These are phyloP conservation scores for Austrofundulus limnaeus DNA, from an alignment of 2,113 vertebrate species.

Conservation along the genomic window DNA sequence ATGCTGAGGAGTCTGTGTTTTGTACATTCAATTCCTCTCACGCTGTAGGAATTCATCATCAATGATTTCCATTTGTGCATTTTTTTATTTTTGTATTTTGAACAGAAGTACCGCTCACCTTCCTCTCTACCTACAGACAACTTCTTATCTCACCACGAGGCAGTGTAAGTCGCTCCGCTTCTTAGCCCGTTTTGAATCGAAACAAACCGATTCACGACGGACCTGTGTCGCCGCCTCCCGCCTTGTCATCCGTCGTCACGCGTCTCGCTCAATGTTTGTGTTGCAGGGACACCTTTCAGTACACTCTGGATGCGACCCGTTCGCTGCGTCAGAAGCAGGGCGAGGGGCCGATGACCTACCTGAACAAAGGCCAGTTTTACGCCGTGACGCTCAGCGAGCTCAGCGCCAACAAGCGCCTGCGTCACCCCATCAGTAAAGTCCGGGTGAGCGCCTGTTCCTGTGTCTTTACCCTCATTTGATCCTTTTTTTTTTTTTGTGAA, in stretches of 20 bases:
- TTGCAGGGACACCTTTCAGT: slow-evolving; percentile 90
- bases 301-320: slow-evolving; percentile 91
- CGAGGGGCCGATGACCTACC: slow-evolving; percentile 95
- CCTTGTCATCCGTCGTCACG: neutral
- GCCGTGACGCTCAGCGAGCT: slow-evolving; percentile 94
- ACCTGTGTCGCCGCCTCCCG: slow-evolving; percentile 1
- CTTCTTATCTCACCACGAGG: slow-evolving; percentile 88
- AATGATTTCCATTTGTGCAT: slow-evolving; percentile 52
- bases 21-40: slow-evolving; percentile 49
- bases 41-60: neutral
- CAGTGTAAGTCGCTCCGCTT: slow-evolving; percentile 79
- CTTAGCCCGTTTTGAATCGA: too few relatives aligned
- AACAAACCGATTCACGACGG: neutral
- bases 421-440: slow-evolving; percentile 98
- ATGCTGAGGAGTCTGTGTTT: neutral
- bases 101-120: slow-evolving; percentile 90
- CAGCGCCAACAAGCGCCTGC: slow-evolving; percentile 92
- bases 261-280: slow-evolving; percentile 7
- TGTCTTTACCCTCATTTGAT: neutral
- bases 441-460: slow-evolving; percentile 79
- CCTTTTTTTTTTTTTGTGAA: too few relatives aligned
- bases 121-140: slow-evolving; percentile 85
- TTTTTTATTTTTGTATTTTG: slow-evolving; percentile 20
- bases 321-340: slow-evolving; percentile 95
- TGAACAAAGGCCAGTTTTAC: slow-evolving; percentile 99